Conservation (phyloP, 2,113 vertebrate species). For the Cyphomyrus plagiostoma region DNA sequence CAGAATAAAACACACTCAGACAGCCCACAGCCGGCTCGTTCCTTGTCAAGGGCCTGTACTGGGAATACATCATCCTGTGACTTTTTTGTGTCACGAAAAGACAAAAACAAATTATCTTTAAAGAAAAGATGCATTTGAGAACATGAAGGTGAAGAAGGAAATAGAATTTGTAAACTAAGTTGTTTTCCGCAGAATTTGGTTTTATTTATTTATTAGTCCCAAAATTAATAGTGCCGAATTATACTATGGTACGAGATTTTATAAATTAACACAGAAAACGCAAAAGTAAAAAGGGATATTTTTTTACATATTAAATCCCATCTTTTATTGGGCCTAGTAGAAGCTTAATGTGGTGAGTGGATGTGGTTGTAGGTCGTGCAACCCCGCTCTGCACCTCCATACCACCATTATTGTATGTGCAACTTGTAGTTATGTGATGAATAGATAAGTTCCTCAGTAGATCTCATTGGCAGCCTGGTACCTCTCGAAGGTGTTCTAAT, state of each 20-base stretch:
- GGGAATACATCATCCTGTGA: slow-evolving; percentile 10
- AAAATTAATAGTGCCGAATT: not conserved
- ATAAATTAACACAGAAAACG: not conserved
- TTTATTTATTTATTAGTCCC: not conserved
- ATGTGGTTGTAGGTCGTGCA: not conserved
- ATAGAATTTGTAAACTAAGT: not conserved
- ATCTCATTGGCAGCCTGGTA: not conserved
- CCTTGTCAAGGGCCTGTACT: not conserved
- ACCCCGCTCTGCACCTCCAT: not conserved
- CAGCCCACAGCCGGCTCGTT: not conserved
- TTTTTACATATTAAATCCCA: not conserved
- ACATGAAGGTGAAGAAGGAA: not conserved
- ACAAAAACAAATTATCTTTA: not conserved
- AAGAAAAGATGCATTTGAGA: not conserved
- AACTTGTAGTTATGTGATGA: not conserved
- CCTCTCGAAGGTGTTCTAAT: not conserved
- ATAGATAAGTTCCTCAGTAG: not conserved
- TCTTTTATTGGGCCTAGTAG: not conserved
- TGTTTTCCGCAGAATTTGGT: not conserved
- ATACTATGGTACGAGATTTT: not conserved
- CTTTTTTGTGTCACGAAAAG: slow-evolving; percentile 5
- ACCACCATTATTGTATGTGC: not conserved
- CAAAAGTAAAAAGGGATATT: not conserved
- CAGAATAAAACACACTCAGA: not conserved
- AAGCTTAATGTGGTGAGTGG: not conserved